Conservation (phyloP, 92 coral and sea anemone genomes). For the Zoanthus gigantus region DNA sequence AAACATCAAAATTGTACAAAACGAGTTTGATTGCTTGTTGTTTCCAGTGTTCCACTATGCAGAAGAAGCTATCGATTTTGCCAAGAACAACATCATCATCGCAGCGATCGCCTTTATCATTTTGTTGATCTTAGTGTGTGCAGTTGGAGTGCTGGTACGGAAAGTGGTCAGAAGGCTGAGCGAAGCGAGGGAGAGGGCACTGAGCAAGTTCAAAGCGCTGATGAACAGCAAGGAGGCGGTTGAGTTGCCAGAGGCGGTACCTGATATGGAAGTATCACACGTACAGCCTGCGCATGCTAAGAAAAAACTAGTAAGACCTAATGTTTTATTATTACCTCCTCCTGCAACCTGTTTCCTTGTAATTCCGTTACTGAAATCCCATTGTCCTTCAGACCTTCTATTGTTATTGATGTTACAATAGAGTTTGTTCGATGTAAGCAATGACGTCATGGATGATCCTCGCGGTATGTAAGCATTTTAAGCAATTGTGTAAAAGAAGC, state of each 20-base stretch:
- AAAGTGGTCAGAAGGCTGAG: constrained; percentile 62
- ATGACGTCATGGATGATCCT: no score
- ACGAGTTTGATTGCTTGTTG: not conserved
- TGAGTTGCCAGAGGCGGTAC: constrained; percentile 78
- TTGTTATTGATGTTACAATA: no score
- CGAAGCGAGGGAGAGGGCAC: constrained; percentile 81
- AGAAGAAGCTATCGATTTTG: constrained; percentile 32
- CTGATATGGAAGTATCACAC: constrained; percentile 71
- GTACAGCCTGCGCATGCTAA: constrained; percentile 79
- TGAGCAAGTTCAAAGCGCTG: constrained; percentile 70
- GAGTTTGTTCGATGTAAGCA: no score
- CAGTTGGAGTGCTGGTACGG: constrained; percentile 60
- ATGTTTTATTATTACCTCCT: not conserved
- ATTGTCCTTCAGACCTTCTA: no score
- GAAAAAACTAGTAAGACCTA: constrained; percentile 71
- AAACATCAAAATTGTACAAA: not conserved
- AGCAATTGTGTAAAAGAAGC: no score
- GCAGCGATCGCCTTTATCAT: constrained; percentile 61
- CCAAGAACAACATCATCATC: constrained; percentile 71
- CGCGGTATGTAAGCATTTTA: no score
- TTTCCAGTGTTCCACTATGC: constrained; percentile 36
- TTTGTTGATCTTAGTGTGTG: constrained; percentile 57
- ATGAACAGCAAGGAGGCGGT: constrained; percentile 69
- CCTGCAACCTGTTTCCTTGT: not conserved
- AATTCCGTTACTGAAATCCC: no score